Base-by-base conservation (phyloP, 2,113 vertebrate genomes). In the Dermatemys mawii region DNA sequence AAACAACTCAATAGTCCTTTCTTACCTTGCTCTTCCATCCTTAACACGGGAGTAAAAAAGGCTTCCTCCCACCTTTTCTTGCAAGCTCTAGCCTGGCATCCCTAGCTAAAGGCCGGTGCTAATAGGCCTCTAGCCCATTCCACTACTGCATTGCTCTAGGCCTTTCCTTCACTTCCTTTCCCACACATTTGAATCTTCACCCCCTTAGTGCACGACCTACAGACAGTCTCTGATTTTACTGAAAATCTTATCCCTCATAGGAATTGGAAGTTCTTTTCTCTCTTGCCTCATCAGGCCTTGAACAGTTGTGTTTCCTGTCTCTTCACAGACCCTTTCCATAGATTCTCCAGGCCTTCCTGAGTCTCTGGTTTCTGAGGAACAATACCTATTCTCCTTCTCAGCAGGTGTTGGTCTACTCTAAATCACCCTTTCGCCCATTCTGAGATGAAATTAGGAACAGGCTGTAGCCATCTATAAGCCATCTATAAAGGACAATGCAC, bases 381-480 rank as follows among this genome's bases (percentile, higher is more conserved):
- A 54, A 32, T 73, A 78, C 5, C 3, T 86, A 83, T 93, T 50
- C 60, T 79, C 29, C 60, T 16, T 41, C 16, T 16, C 26, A 75
- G 49, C 44, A 48, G 53, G 55, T 24, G 29, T 49, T 79, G 38
- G 26, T 80, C 48, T n/a, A n/a, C n/a, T n/a, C n/a, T 5, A 80
- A 24, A 44, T 87, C 53, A 46, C 73, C 21, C 10, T 27, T 44
- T 87, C 50, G 16, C 63, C 80, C 21, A 29, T 53, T 24, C 35
- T 80, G 60, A 89, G 78, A 54, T 88, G 85, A 90, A 94, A 70
- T 63, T 90, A 83, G 81, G 82, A 93, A 83, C 2, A 1, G 88
- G 22, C 79, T 80, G n/a, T 44, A 84, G 54, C 78, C 93, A 84
- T 90, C 76, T 4, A 1, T 35, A 49, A 70, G 48, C 78, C 93